A percentile compares a stretch with the other conserved stretches of the same genome.
phyloP scores from a whole-genome alignment of 2,797 vertebrate genomes.

The Cossypha caffra region DNA sequence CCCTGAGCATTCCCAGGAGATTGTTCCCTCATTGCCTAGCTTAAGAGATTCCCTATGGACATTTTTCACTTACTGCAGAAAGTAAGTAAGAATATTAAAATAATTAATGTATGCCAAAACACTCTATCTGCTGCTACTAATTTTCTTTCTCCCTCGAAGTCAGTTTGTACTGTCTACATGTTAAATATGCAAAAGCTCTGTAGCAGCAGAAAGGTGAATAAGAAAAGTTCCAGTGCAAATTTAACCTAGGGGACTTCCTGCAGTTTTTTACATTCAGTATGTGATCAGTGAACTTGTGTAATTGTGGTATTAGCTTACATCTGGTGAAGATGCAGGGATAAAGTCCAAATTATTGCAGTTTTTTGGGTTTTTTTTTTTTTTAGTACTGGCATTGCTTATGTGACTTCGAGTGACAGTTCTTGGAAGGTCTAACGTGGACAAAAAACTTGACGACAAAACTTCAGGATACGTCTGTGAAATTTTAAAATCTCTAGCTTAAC shows the following conservation, averaged over 20 bases:
- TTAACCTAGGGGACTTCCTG: neutral
- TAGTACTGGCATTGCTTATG: neutral
- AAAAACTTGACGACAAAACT: neutral
- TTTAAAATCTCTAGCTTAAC: neutral
- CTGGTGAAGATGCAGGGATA: neutral
- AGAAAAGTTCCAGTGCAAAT: neutral
- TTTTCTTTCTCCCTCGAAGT: neutral
- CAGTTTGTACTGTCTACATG: neutral
- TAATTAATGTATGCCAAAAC: neutral
- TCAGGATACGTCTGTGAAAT: neutral
- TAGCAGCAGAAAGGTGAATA: neutral
- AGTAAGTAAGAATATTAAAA: neutral
- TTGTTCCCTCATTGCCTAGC: neutral
- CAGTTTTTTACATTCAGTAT: neutral
- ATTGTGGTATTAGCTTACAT: neutral
- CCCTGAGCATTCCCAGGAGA: neutral
- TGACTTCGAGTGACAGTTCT: neutral
- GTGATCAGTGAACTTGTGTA: neutral
- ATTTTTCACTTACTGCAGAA: neutral
- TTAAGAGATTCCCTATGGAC: neutral
- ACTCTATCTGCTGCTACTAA: neutral
- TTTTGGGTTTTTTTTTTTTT: neutral
- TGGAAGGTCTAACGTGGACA: neutral
- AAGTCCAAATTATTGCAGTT: neutral
- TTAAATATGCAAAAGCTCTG: neutral